Conservation (phyloP, 2,113 vertebrate species). For the Sus scrofa region DNA sequence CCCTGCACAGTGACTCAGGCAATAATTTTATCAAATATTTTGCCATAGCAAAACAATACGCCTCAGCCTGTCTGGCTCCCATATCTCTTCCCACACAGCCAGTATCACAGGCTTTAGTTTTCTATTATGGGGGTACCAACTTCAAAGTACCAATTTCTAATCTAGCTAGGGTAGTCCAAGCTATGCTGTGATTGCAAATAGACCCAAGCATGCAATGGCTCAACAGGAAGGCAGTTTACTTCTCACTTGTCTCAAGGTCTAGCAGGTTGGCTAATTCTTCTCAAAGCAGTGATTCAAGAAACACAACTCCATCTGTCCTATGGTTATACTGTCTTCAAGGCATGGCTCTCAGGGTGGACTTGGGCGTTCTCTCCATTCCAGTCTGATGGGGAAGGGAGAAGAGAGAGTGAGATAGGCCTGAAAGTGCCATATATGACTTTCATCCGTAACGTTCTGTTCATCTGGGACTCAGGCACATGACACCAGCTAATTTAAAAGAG, state of each 20-base stretch:
- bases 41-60: background rate
- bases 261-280: background rate
- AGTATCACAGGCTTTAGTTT: background rate
- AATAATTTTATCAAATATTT: background rate
- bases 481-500: background rate
- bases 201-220: background rate
- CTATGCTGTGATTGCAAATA: background rate
- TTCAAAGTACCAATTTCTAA: background rate
- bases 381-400: background rate
- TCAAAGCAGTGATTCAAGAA: background rate
- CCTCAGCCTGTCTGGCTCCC: too few relatives aligned
- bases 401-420: background rate
- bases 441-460: background rate
- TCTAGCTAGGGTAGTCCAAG: background rate
- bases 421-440: background rate
- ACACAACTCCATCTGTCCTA: background rate
- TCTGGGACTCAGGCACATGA: background rate
- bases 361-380: background rate
- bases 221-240: background rate
- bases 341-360: background rate
- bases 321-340: background rate
- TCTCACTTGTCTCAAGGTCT: background rate
- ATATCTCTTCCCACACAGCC: background rate
- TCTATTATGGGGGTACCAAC: background rate
- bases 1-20: background rate